Evolutionary conservation across 2,113 vertebrate genomes (phyloP).

Genomic region (Bubo bubo): DNA sequence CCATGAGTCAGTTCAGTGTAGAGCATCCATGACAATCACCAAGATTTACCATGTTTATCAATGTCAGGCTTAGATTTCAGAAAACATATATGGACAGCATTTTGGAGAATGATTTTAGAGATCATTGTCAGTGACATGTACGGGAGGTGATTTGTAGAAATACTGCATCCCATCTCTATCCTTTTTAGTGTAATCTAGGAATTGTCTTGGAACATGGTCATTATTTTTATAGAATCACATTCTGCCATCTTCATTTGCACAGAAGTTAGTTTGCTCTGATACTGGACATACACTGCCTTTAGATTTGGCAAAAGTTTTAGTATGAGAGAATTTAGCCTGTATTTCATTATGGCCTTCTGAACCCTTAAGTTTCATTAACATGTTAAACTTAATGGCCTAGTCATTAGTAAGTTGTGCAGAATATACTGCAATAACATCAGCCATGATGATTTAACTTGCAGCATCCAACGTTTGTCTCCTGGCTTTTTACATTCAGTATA

Average conservation of each 20-base stretch:
- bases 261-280: neutral
- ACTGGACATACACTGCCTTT: neutral
- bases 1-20: neutral
- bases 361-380: neutral
- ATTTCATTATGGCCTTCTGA: neutral
- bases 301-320: neutral
- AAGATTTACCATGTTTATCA: neutral
- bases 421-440: neutral
- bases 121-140: neutral
- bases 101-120: neutral
- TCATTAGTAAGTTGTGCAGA: neutral
- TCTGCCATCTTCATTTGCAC: neutral
- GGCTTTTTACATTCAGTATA: neutral
- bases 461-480: neutral
- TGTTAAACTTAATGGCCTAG: neutral
- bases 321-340: neutral
- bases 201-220: neutral
- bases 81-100: accelerated
- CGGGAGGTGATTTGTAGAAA: neutral
- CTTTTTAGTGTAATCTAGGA: neutral
- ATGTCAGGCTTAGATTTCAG: neutral
- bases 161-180: neutral
- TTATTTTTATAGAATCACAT: neutral
- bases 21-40: neutral
- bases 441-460: neutral